Percentiles rank a stretch among this genome's conserved stretches.
These are phyloP conservation scores for Ichneumoninae sp. DNA, from an alignment of 2,888 invertebrate species.

Conservation along the genomic window DNA sequence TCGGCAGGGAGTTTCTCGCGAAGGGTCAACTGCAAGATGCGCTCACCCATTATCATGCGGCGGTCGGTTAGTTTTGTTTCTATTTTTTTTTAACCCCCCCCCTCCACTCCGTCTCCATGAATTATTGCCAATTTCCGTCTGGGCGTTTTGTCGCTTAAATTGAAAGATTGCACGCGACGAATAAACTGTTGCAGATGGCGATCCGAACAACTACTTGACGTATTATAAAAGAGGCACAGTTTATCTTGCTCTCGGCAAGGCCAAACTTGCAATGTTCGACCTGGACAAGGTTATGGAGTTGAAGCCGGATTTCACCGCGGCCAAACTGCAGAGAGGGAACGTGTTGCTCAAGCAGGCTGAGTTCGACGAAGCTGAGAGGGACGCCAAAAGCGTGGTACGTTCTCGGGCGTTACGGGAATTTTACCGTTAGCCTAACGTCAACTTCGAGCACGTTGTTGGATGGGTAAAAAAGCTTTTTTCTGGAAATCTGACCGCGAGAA, in stretches of 20 bases:
- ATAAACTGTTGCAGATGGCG: slow-evolving; percentile 90
- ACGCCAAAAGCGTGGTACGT: slow-evolving; percentile 94
- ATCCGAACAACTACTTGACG: slow-evolving; percentile 97
- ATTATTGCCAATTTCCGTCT: not conserved
- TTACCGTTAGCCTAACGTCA: not conserved
- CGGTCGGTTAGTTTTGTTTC: slow-evolving; percentile 90
- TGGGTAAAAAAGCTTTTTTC: too few relatives aligned
- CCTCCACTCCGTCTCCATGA: not conserved
- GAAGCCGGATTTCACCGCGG: slow-evolving; percentile 97
- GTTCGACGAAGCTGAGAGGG: slow-evolving; percentile 92
- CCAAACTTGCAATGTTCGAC: slow-evolving; percentile 97
- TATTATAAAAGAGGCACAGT: slow-evolving; percentile 98
- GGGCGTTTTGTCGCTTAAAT: not conserved
- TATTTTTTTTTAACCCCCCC: not conserved
- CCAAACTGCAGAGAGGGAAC: slow-evolving; percentile 92
- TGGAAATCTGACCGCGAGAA: too few relatives aligned
- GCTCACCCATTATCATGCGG: slow-evolving; percentile 98
- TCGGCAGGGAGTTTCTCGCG: slow-evolving; percentile 96
- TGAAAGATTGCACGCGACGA: not conserved
- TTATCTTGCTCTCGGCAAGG: slow-evolving; percentile 97
- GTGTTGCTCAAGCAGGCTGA: slow-evolving; percentile 96
- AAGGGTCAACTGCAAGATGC: slow-evolving; percentile 98
- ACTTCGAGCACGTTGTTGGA: slow-evolving; percentile 16
- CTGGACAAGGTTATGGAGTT: slow-evolving; percentile 96
- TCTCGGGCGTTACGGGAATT: not conserved